These are phyloP conservation scores for Pagrus major DNA, from an alignment of 2,113 vertebrate genomes.

Conservation along the genomic window DNA sequence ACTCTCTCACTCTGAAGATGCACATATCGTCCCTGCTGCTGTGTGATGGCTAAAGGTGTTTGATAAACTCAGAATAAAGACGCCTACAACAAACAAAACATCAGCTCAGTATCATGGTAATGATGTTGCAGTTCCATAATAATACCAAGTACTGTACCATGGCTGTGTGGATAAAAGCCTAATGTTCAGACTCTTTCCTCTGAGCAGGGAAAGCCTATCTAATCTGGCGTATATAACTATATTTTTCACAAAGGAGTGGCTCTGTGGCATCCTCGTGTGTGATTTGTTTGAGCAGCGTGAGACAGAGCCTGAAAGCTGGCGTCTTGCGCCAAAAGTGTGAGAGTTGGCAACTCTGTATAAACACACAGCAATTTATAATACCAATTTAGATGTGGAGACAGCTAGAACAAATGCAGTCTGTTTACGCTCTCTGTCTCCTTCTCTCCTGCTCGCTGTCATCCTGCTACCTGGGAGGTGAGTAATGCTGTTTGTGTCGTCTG, in stretches of 20 bases:
- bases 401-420: constrained; percentile 43
- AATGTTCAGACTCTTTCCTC: background rate
- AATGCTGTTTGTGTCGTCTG: constrained; percentile 68
- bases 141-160: too few relatives aligned
- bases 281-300: constrained; percentile 20
- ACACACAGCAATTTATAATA: constrained; percentile 45
- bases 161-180: background rate
- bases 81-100: background rate
- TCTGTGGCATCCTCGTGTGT: background rate
- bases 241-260: background rate
- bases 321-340: background rate
- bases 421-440: constrained; percentile 36
- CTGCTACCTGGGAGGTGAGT: constrained; percentile 64
- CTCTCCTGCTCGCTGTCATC: constrained; percentile 35
- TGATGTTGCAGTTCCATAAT: too few relatives aligned
- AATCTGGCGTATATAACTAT: background rate
- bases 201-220: background rate
- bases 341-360: constrained; percentile 16
- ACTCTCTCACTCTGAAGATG: background rate
- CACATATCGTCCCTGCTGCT: background rate
- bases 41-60: background rate
- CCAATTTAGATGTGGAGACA: constrained; percentile 45
- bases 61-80: background rate
- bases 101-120: too few relatives aligned
- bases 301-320: background rate